A percentile compares a stretch with the other conserved stretches of the same genome.
phyloP scores from a whole-genome alignment of 2,888 invertebrate genomes.

The Hydrotaea cyrtoneurina region DNA sequence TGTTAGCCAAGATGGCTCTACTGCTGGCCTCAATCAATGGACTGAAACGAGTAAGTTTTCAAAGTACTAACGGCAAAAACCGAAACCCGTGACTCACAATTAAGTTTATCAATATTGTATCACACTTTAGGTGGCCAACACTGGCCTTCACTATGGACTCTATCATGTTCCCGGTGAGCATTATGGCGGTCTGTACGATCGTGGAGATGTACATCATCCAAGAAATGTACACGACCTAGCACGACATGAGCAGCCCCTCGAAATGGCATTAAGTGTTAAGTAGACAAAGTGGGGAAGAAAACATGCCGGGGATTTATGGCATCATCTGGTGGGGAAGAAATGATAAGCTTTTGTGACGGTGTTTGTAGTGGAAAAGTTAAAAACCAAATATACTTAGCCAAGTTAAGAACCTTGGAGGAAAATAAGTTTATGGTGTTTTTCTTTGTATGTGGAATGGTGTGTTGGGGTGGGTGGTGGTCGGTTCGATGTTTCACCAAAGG shows the following conservation, averaged over 20 bases:
- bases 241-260: conserved; percentile 65
- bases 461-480: not conserved
- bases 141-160: conserved; percentile 88
- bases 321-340: not conserved
- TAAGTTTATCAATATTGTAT: conserved; percentile 81
- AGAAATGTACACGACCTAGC: conserved; percentile 73
- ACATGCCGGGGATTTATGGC: not conserved
- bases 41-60: conserved; percentile 84
- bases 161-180: conserved; percentile 83
- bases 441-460: not conserved
- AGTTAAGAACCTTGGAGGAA: conserved; percentile 44
- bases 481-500: not conserved
- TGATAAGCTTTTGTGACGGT: conserved; percentile 51
- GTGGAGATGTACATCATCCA: conserved; percentile 77
- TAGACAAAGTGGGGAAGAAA: too few species aligned
- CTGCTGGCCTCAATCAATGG: conserved; percentile 90
- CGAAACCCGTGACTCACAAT: conserved; percentile 71
- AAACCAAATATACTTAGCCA: conserved; percentile 14
- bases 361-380: conserved; percentile 1
- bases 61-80: not conserved
- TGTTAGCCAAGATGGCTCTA: conserved; percentile 91
- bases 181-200: conserved; percentile 75
- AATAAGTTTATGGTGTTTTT: not conserved
- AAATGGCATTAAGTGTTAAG: conserved; percentile 40
- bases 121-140: conserved; percentile 85